Base-by-base conservation (phyloP, 2,797 vertebrate species). In the Falco rusticolus region DNA sequence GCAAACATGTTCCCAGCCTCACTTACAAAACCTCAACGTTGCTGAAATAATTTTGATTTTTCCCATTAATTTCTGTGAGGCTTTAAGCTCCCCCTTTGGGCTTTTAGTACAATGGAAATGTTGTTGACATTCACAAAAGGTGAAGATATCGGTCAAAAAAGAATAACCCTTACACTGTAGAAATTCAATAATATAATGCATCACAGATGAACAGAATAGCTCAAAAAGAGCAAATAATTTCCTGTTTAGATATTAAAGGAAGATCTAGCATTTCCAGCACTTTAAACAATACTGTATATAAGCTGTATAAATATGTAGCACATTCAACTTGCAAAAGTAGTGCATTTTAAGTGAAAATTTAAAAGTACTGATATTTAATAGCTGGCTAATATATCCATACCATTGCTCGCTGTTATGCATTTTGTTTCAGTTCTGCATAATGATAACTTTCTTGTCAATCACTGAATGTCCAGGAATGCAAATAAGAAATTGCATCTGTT, bases 141-240 rank as follows among this genome's bases (percentile, higher is more conserved):
- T 94, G 81, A 88, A 84, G 80, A 87, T 87, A 93, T 68, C 37
- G 9, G 16, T 63, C 15, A 77, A 94, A 93, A 72, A 64, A 72
- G 74, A 57, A 31, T 13, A 89, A 37, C 31, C 12, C 39, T 81
- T 81, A 61, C 50, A 59, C 21, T 87, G 80, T 47, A 90, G 63
- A 87, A 90, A 79, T 93, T 94, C 83, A 87, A 89, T 74, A 84
- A 92, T 92, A 90, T 95, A 95, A 96, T 90, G 70, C 37, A 89
- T 87, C n/a, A 66, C 91, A 96, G 93, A 83, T 89, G 78, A 91
- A 84, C 19, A 70, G 53, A 84, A 94, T 54, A 93, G 39, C 74
- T 87, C 48, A 66, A 94, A 95, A 95, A 87, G 70, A 89, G 48
- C 4, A 65, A 94, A 96, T 91, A 91, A 95, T 95, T 96, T 95